Percentiles rank a stretch among this genome's conserved stretches.
Evolutionary conservation across 2,797 vertebrate species (phyloP).

Genomic region (Eidolon dupreanum): DNA sequence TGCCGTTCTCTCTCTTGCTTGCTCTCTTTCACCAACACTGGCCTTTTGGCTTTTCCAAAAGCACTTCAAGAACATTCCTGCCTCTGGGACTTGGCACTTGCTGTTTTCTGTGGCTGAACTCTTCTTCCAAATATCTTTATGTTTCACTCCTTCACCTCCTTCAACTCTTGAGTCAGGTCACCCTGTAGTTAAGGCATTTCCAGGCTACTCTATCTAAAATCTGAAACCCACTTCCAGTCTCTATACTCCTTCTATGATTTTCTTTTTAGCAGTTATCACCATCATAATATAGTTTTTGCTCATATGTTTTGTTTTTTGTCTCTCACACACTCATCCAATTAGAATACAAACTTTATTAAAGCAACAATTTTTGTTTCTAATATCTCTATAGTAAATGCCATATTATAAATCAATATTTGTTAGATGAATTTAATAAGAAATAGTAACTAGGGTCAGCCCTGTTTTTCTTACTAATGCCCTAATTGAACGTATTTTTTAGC

Average conservation of each 20-base stretch:
- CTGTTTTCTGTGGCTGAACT: background rate
- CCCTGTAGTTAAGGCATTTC: background rate
- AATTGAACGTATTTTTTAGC: background rate
- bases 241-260: background rate
- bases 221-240: background rate
- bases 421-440: conserved; percentile 20
- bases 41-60: background rate
- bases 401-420: conserved; percentile 7
- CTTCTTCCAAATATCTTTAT: background rate
- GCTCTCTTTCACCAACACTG: background rate
- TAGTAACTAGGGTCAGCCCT: background rate
- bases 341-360: background rate
- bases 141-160: background rate
- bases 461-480: conserved; percentile 12
- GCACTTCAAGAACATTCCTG: background rate
- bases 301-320: background rate
- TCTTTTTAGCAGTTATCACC: background rate
- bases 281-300: background rate
- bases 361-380: background rate
- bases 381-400: background rate
- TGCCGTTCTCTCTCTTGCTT: background rate
- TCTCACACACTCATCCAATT: background rate
- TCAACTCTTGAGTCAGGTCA: background rate
- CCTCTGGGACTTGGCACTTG: background rate
- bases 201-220: background rate